These are phyloP conservation scores for Hepsetus odoe DNA, from an alignment of 2,113 vertebrate genomes.

Conservation along the genomic window DNA sequence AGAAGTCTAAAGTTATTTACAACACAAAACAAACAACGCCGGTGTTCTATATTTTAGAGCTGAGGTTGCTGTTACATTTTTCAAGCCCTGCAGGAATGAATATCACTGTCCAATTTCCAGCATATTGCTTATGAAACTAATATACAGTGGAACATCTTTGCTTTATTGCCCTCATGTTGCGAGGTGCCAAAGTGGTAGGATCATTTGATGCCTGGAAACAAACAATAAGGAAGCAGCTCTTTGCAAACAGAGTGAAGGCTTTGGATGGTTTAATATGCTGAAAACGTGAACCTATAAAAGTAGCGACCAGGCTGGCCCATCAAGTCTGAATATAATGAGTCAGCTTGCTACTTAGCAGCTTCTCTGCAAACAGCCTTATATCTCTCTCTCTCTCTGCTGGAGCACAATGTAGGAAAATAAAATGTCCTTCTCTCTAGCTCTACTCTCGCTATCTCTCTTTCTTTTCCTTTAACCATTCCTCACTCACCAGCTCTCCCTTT, in stretches of 20 bases:
- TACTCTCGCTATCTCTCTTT: neutral
- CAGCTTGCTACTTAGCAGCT: conserved; percentile 21
- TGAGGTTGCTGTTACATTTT: neutral
- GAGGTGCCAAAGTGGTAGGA: neutral
- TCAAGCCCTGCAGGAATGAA: conserved; percentile 1
- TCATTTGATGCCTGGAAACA: neutral
- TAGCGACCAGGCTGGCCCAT: conserved; percentile 35
- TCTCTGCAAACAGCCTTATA: conserved; percentile 40
- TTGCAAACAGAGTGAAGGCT: conserved; percentile 9
- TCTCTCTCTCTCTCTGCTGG: conserved; percentile 23
- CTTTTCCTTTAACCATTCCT: no score
- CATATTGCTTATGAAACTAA: conserved; percentile 14
- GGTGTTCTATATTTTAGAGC: neutral
- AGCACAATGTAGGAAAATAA: conserved; percentile 17
- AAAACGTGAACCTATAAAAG: conserved; percentile 44
- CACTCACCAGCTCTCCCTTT: no score
- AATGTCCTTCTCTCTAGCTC: conserved; percentile 1
- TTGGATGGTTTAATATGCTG: conserved; percentile 27
- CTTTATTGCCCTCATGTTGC: conserved; percentile 12
- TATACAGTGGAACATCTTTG: conserved; percentile 13
- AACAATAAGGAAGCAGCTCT: neutral
- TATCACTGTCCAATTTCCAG: neutral
- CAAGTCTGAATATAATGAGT: conserved; percentile 38
- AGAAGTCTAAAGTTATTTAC: neutral
- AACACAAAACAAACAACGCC: neutral